Conservation (phyloP, 2,888 invertebrate species). For the Parasteatoda lunata region DNA sequence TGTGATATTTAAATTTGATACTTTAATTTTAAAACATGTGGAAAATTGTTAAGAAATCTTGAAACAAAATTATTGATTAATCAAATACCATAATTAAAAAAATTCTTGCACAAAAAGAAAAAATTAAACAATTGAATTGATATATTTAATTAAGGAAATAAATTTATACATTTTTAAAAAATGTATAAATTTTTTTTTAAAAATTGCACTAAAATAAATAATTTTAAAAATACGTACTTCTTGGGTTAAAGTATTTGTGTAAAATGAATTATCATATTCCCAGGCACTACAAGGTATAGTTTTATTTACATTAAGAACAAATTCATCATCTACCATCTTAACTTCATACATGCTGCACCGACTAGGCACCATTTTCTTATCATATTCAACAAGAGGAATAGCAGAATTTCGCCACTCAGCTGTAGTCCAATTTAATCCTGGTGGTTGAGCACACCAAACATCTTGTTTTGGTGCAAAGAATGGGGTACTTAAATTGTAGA, state of each 20-base stretch:
- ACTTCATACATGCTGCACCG: constrained; percentile 55
- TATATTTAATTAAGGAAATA: too few species aligned
- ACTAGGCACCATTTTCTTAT: constrained; percentile 28
- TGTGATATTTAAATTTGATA: too few species aligned
- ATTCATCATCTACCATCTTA: constrained; percentile 16
- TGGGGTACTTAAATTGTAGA: constrained; percentile 63
- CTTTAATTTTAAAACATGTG: too few species aligned
- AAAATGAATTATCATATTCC: constrained; percentile 64
- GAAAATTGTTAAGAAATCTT: too few species aligned
- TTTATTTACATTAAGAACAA: constrained; percentile 48
- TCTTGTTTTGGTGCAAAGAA: constrained; percentile 63
- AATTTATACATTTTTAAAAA: too few species aligned
- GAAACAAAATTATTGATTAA: too few species aligned
- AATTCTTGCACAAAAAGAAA: too few species aligned
- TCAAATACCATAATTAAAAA: too few species aligned
- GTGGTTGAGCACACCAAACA: constrained; percentile 54
- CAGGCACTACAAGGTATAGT: constrained; percentile 49
- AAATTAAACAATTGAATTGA: too few species aligned
- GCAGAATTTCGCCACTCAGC: constrained; percentile 49
- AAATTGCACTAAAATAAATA: background rate
- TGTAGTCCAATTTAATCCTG: constrained; percentile 39
- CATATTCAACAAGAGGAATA: constrained; percentile 38
- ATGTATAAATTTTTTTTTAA: too few species aligned
- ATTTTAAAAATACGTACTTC: constrained; percentile 44
- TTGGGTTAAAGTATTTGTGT: constrained; percentile 51